Evolutionary conservation across 2,797 vertebrate species (phyloP), one percentile per base, ranked within the genome.

Genomic region (Prunella strophiata): DNA sequence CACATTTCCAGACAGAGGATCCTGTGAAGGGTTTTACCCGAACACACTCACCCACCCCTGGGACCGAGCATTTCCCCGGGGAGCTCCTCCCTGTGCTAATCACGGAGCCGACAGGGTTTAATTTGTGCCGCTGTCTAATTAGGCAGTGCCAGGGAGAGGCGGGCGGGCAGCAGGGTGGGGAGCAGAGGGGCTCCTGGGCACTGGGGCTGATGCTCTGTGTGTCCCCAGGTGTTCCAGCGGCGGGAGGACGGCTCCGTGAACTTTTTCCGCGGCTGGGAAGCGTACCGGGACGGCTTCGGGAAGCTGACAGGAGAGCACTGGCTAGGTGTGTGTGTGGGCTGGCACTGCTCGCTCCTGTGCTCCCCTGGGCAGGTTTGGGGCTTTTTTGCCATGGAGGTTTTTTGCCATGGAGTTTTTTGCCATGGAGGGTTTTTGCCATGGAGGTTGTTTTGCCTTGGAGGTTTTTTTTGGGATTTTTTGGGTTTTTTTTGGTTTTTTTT

Each of bases 281-380:
- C 99, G 0, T 99, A 99, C 88, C 97, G 98, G 27, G 99, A 99
- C 1, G 99, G 99, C 95, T 99, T 99, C 12, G 99, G 99, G 92
- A 99, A 98, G 97, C 99, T 99, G 95, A 99, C 98, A 0, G 99
- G 99, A 30, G 99, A 99, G 97, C 99, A 99, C 97, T 99, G 99
- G 99, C 96, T 99, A 47, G 99, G 99, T 99, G 98, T 85, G 98
- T 95, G 51, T n/a, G n/a, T n/a, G 21, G 51, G 17, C 15, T 2
- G 29, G 40, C 18, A 0, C n/a, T 0, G 45, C 45, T 7, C 2
- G 0, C 5, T 57, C 26, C 42, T 45, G 52, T 9, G 11, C 7
- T 11, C 9, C 13, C 23, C 63, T 1, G 2, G 25, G 17, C 25
- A 17, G 18, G 5, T 23, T 13, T 4, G 38, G 42, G 34, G 1